Evolutionary conservation across 2,888 invertebrate genomes (phyloP), one percentile per base, ranked within the genome.

Genomic region (Dasysyrphus tricinctus): DNA sequence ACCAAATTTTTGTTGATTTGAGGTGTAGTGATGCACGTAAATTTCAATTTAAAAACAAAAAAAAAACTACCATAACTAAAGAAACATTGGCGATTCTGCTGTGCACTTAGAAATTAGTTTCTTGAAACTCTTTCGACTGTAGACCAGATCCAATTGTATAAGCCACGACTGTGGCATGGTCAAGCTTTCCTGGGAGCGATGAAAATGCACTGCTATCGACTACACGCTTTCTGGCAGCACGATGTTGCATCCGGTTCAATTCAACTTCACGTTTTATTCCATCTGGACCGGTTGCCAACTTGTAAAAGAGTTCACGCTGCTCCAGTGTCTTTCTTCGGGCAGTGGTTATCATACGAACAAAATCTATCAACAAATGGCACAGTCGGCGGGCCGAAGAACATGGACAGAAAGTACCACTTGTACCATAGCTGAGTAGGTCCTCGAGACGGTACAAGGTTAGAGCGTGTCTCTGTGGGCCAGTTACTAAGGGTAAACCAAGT

Each of bases 111-210:
- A 92, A 92, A 88, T 91, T 92, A 19, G 92, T 92, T 89, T 92
- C 92, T 74, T 91, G 90, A 88, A 92, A 92, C 88, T 92, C 92
- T 87, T 91, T 92, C 75, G 92, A 90, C 81, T 92, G 91, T 32
- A 92, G 86, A 47, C 89, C 90, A 47, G 90, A 90, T n/a, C 96
- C 96, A 47, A 97, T 96, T 88, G 95, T 95, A 90, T 95, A 97
- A 2, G 97, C 97, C 65, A 96, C 96, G 24, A 97, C 95, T 5
- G 96, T 96, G 29, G 97, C 97, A 92, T 97, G 97, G 92, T 98
- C 97, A 88, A 98, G 93, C 92, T 98, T 98, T 2, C 97, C 97
- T 0, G 97, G 97, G 89, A 97, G 94, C 59, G 93, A 93, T 47
- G 92, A 91, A 92, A 95, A 95, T 24, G 95, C 94, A 89, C 96